Evolutionary conservation across 2,113 vertebrate species (phyloP).

Genomic region (Toxostoma redivivum): DNA sequence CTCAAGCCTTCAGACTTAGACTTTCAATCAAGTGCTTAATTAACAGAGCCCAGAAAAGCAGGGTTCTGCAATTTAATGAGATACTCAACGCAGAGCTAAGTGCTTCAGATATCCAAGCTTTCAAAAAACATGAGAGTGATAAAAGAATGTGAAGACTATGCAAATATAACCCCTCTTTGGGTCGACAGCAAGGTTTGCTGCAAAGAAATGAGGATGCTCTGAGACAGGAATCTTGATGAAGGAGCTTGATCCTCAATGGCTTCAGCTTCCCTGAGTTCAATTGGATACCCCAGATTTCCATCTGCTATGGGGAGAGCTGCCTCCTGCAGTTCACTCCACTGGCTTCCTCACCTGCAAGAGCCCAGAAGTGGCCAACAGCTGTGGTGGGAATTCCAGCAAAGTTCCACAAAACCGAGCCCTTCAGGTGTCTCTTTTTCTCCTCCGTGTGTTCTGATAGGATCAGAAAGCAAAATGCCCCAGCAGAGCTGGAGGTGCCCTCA

Average conservation of each 20-base stretch:
- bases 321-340: background rate
- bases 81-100: background rate
- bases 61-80: constrained; percentile 49
- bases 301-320: background rate
- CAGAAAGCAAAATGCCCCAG: background rate
- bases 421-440: background rate
- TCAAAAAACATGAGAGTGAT: constrained; percentile 13
- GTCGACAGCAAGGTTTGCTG: background rate
- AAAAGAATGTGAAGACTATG: background rate
- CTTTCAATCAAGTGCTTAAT: constrained; percentile 54
- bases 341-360: background rate
- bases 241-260: background rate
- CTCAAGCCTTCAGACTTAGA: constrained; percentile 24
- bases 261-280: background rate
- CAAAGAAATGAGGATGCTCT: background rate
- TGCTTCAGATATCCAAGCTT: background rate
- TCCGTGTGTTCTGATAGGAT: background rate
- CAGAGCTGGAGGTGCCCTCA: background rate
- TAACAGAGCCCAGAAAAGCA: background rate
- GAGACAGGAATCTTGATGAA: background rate
- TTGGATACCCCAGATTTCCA: background rate
- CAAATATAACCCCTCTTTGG: background rate
- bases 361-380: fast-evolving
- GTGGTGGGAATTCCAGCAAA: background rate
- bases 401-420: background rate